These are phyloP conservation scores for Drosophila pseudotalamancana DNA, from an alignment of 2,888 invertebrate genomes.

Conservation along the genomic window DNA sequence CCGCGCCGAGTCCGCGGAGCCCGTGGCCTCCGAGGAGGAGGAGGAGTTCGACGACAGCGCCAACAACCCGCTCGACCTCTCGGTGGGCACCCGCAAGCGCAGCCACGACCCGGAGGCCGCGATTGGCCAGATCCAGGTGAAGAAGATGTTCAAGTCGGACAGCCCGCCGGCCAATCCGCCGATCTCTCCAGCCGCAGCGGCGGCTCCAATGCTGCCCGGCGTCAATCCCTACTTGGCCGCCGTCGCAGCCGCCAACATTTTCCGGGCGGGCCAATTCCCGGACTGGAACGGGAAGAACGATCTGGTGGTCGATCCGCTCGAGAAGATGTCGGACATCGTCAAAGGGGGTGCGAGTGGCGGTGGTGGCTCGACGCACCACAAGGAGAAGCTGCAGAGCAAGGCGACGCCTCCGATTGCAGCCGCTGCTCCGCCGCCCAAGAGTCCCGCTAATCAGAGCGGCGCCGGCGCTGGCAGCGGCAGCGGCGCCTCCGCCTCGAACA, in stretches of 20 bases:
- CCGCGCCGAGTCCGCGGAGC: conserved; percentile 85
- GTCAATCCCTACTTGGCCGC: conserved; percentile 93
- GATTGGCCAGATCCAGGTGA: conserved; percentile 84
- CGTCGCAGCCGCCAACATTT: conserved; percentile 90
- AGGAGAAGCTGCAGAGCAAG: conserved; percentile 68
- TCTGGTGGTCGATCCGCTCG: conserved; percentile 92
- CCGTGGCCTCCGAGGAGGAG: conserved; percentile 85
- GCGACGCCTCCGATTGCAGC: conserved; percentile 58
- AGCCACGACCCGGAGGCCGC: conserved; percentile 75
- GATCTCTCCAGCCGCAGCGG: conserved; percentile 88
- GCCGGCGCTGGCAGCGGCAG: conserved; percentile 71
- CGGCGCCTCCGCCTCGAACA: conserved; percentile 47
- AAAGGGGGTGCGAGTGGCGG: conserved; percentile 85
- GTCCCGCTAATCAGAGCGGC: conserved; percentile 78
- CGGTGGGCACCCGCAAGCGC: conserved; percentile 91
- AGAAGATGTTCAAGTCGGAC: conserved; percentile 80
- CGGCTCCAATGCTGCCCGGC: conserved; percentile 90
- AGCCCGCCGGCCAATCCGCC: conserved; percentile 86
- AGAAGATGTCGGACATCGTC: conserved; percentile 96
- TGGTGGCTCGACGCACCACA: conserved; percentile 21
- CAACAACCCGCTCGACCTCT: conserved; percentile 90
- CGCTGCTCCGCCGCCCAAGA: conserved; percentile 54
- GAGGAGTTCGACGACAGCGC: conserved; percentile 87
- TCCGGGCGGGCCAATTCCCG: conserved; percentile 89
- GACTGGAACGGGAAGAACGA: conserved; percentile 91